Conservation (phyloP, 2,888 invertebrate species). For the Cosmopolites sordidus region DNA sequence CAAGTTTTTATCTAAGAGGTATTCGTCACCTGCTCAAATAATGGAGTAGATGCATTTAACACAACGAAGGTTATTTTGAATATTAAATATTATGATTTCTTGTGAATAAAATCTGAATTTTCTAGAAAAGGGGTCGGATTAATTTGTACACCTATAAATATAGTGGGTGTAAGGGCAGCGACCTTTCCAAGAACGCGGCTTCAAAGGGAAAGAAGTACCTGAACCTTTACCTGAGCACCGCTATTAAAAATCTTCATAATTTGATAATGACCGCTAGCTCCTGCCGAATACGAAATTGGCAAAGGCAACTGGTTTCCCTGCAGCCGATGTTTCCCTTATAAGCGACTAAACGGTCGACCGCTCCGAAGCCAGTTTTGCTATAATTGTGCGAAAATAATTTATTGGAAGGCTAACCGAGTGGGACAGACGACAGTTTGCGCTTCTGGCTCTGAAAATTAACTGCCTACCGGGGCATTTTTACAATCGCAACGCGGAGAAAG, state of each 20-base stretch:
- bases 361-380: slow-evolving; percentile 16
- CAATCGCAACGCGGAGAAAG: too few species aligned
- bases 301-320: slow-evolving; percentile 18
- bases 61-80: too few species aligned
- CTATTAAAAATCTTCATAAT: slow-evolving; percentile 20
- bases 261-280: slow-evolving; percentile 20
- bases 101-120: too few species aligned
- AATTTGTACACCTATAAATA: too few species aligned
- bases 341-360: slow-evolving; percentile 21
- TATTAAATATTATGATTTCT: too few species aligned
- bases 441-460: slow-evolving; percentile 19
- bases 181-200: too few species aligned
- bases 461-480: slow-evolving; percentile 8
- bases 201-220: too few species aligned
- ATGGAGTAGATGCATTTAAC: too few species aligned
- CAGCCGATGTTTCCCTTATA: slow-evolving; percentile 23
- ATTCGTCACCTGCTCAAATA: too few species aligned
- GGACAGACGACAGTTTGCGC: slow-evolving; percentile 21
- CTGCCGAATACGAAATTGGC: slow-evolving; percentile 17
- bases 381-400: slow-evolving; percentile 28
- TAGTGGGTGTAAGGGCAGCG: too few species aligned
- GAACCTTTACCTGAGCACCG: neutral
- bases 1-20: too few species aligned
- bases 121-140: too few species aligned
- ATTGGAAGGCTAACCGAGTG: slow-evolving; percentile 21